phyloP scores from a whole-genome alignment of 1,140 invertebrate genomes.

The Watersipora subatra region DNA sequence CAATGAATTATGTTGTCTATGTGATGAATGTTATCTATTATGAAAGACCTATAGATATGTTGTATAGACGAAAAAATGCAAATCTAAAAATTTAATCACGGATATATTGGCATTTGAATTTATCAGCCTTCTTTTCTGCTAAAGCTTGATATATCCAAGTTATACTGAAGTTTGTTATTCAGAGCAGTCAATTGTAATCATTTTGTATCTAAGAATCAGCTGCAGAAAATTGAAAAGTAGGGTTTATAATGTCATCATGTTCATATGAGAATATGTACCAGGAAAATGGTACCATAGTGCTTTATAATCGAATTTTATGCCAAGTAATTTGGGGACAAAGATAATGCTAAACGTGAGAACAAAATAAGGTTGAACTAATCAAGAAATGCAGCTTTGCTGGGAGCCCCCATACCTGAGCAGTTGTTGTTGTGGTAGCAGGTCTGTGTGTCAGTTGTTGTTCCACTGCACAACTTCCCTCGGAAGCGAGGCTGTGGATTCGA shows the following conservation, averaged over 20 bases:
- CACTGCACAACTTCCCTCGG: constrained; percentile 14
- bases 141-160: no score
- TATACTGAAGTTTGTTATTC: no score
- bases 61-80: no score
- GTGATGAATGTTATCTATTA: no score
- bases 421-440: not conserved
- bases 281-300: not conserved
- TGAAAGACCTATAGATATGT: no score
- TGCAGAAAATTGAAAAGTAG: no score
- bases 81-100: no score
- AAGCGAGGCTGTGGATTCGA: constrained; percentile 17
- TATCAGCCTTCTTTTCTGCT: no score
- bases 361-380: not conserved
- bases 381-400: not conserved
- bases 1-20: no score
- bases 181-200: no score
- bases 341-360: not conserved
- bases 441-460: not conserved
- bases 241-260: not conserved
- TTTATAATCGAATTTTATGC: not conserved
- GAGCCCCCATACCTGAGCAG: not conserved
- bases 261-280: not conserved
- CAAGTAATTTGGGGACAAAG: not conserved
- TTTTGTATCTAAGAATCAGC: no score
- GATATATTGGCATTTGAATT: no score